These are phyloP conservation scores for Neosilurus mollespiculum DNA, from an alignment of 2,797 vertebrate genomes.

Conservation along the genomic window DNA sequence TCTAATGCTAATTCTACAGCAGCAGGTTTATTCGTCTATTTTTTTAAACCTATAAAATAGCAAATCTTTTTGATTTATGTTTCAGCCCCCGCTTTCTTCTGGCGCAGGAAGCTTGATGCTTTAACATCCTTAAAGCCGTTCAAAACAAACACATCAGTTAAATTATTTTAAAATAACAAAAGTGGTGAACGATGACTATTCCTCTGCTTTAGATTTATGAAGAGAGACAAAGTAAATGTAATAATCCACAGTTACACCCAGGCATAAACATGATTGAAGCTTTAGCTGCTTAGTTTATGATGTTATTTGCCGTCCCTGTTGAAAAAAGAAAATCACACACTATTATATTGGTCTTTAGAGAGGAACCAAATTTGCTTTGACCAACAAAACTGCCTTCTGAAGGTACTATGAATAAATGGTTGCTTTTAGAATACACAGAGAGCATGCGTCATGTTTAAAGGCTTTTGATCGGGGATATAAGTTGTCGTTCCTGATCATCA, in stretches of 20 bases:
- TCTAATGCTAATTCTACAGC: neutral
- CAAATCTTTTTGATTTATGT: neutral
- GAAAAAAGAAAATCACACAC: neutral
- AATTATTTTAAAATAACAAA: neutral
- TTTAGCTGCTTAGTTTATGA: conserved; percentile 2
- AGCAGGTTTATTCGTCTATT: neutral
- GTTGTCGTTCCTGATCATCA: neutral
- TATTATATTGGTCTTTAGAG: conserved; percentile 6
- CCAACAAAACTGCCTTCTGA: neutral
- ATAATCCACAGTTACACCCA: neutral
- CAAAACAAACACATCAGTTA: neutral
- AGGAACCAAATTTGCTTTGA: neutral
- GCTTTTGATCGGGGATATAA: neutral
- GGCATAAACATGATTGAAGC: neutral
- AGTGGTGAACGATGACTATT: neutral
- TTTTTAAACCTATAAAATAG: neutral
- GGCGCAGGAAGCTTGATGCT: neutral
- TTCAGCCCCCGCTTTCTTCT: neutral
- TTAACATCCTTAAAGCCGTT: neutral
- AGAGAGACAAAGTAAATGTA: neutral
- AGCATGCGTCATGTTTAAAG: conserved; percentile 8
- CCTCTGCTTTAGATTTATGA: neutral
- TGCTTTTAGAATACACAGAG: conserved; percentile 1
- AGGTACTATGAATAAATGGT: conserved; percentile 6
- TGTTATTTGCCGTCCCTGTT: neutral